Conservation (phyloP, 1,140 invertebrate species). For the Drosophila oshimai region DNA sequence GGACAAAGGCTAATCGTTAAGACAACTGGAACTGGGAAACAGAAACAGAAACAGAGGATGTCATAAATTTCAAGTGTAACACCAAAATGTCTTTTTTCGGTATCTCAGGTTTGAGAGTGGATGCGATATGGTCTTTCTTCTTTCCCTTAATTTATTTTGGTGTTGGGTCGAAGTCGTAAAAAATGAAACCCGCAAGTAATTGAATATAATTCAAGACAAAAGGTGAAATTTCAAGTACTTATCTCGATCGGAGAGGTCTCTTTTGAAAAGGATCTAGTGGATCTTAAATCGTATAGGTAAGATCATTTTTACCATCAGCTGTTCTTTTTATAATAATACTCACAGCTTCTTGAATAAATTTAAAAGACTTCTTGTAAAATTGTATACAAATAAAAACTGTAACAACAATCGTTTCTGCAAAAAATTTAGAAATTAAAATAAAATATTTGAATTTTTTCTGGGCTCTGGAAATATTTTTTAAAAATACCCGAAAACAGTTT, state of each 20-base stretch:
- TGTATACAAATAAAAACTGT: too few species aligned
- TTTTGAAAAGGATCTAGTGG: not conserved
- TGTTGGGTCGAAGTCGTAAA: slow-evolving; percentile 52
- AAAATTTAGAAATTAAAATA: too few species aligned
- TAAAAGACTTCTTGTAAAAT: too few species aligned
- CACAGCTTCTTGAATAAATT: too few species aligned
- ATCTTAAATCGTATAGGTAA: slow-evolving; percentile 7
- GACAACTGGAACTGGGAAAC: slow-evolving; percentile 36
- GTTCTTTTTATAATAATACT: too few species aligned
- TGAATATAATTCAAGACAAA: slow-evolving; percentile 68
- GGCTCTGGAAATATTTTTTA: too few species aligned
- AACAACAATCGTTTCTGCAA: too few species aligned
- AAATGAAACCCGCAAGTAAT: slow-evolving; percentile 66
- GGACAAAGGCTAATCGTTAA: slow-evolving; percentile 68
- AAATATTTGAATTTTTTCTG: too few species aligned
- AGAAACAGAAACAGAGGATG: slow-evolving; percentile 69
- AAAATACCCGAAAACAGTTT: too few species aligned
- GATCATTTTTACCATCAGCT: slow-evolving; percentile 3
- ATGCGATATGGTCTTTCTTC: slow-evolving; percentile 31
- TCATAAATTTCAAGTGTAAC: slow-evolving; percentile 79
- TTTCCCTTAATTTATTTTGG: slow-evolving; percentile 37
- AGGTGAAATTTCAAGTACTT: slow-evolving; percentile 44
- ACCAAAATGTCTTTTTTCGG: slow-evolving; percentile 56
- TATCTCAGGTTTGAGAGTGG: slow-evolving; percentile 24
- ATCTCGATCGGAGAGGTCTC: slow-evolving; percentile 18